phyloP scores from a whole-genome alignment of 2,888 invertebrate genomes.

The Caenorhabditis afra region DNA sequence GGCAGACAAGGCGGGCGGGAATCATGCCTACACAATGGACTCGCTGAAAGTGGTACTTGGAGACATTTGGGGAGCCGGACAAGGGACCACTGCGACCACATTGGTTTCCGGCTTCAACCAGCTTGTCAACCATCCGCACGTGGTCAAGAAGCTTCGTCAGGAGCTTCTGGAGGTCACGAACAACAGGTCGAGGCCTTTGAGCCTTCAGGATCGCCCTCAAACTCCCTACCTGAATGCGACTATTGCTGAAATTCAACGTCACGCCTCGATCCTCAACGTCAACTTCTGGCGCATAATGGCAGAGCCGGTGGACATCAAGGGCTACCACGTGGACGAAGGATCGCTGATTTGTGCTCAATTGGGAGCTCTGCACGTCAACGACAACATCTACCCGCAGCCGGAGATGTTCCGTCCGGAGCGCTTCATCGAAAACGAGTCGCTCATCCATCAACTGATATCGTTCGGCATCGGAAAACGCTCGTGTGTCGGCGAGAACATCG shows the following conservation, averaged over 20 bases:
- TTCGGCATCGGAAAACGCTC: constrained; percentile 64
- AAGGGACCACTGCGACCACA: constrained; percentile 62
- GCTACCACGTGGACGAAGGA: constrained; percentile 40
- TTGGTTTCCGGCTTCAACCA: constrained; percentile 53
- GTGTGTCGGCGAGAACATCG: constrained; percentile 62
- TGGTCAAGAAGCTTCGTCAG: constrained; percentile 31
- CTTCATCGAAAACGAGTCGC: constrained; percentile 48
- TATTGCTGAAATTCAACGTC: constrained; percentile 57
- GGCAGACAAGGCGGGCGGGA: constrained; percentile 12
- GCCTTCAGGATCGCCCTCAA: constrained; percentile 36
- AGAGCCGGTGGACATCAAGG: constrained; percentile 41
- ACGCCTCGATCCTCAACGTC: constrained; percentile 56
- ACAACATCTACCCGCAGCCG: constrained; percentile 29
- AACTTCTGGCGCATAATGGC: constrained; percentile 54
- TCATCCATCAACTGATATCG: constrained; percentile 47
- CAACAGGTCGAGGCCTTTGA: constrained; percentile 21
- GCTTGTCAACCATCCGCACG: constrained; percentile 57
- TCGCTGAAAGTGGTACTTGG: constrained; percentile 44
- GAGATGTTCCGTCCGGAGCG: constrained; percentile 54
- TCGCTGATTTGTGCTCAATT: constrained; percentile 57
- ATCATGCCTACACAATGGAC: constrained; percentile 20
- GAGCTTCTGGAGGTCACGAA: constrained; percentile 51
- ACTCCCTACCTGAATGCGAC: constrained; percentile 50
- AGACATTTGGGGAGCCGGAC: constrained; percentile 65
- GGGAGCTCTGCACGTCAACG: constrained; percentile 53